Evolutionary conservation across 2,888 invertebrate species (phyloP), one percentile per base, ranked within the genome.

Genomic region (Netelia melanura): DNA sequence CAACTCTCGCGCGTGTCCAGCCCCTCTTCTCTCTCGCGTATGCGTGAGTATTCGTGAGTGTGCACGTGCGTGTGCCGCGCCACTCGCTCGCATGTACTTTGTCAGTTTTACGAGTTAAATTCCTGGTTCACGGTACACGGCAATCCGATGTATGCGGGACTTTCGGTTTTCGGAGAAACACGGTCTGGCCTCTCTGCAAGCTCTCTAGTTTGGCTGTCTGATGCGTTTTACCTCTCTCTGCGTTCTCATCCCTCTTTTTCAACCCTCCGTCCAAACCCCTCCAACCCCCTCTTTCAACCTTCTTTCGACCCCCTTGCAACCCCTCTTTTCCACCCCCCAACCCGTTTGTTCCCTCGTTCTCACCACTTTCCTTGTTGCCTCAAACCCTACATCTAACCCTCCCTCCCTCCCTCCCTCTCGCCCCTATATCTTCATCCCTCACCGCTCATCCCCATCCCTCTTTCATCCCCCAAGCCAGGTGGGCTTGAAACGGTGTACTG

Each of bases 61-160:
- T 38, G 38, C 8, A 38, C 38, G 38, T 38, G 38, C 38, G 38
- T 38, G 38, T 38, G 38, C 38, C 38, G 38, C 38, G 38, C 38
- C 38, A 38, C 38, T 38, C 38, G 38, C 38, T 38, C 38, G 72
- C 48, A 78, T 67, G 67, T 83, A 78, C 82, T 83, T 78, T 72
- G 77, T 83, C 82, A 78, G 77, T 83, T 83, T 78, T 78, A 72
- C 77, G 82, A 83, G 82, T 72, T 72, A 67, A 83, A 83, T 83
- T 83, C 82, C 77, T 72, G 67, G 82, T 67, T 56, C 72, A 72
- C 65, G 52, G 65, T 61, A 72, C 44, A 58, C 82, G 77, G 65
- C 77, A 72, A 78, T 82, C 76, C 56, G 61, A 48, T 52, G 76
- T 82, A 77, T 82, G 77, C 77, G 72, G 72, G 77, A 71, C 82